Conservation (phyloP, 2,888 invertebrate species). For the Cephus pulcher region DNA sequence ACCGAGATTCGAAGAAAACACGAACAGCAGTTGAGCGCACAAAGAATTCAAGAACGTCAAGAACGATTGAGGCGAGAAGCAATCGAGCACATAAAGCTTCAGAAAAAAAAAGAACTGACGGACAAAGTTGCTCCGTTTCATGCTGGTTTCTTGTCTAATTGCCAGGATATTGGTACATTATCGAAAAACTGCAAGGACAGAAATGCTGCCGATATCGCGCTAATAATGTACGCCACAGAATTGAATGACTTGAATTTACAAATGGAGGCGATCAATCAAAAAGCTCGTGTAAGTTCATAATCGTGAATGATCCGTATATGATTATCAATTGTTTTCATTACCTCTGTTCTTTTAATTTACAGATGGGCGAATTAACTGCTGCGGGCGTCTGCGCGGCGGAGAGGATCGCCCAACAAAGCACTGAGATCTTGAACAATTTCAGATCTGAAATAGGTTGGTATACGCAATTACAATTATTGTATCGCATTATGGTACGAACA, state of each 20-base stretch:
- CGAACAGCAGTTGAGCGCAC: conserved; percentile 54
- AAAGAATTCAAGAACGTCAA: conserved; percentile 43
- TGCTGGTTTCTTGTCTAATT: conserved; percentile 41
- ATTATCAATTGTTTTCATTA: not conserved
- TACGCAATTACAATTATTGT: too few species aligned
- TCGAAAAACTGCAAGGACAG: conserved; percentile 49
- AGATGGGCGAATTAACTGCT: conserved; percentile 51
- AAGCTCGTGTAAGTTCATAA: conserved; percentile 44
- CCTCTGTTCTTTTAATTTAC: conserved; percentile 12
- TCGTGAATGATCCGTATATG: not conserved
- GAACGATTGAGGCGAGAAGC: conserved; percentile 47
- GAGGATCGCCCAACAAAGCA: conserved; percentile 44
- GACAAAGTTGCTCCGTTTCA: conserved; percentile 58
- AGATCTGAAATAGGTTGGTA: conserved; percentile 52
- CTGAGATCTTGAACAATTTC: conserved; percentile 47
- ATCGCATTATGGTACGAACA: too few species aligned
- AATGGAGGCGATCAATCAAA: conserved; percentile 53
- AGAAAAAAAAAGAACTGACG: conserved; percentile 67
- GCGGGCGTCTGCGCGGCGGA: conserved; percentile 52
- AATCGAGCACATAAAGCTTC: conserved; percentile 60
- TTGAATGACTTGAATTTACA: conserved; percentile 59
- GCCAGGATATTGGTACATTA: conserved; percentile 41
- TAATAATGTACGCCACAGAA: conserved; percentile 41
- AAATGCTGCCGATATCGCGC: conserved; percentile 37
- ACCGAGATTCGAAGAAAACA: conserved; percentile 67